Percentiles rank a stretch among this genome's conserved stretches.
Conservation (phyloP, 1,140 invertebrate genomes). For the Zaprionus davidi region DNA sequence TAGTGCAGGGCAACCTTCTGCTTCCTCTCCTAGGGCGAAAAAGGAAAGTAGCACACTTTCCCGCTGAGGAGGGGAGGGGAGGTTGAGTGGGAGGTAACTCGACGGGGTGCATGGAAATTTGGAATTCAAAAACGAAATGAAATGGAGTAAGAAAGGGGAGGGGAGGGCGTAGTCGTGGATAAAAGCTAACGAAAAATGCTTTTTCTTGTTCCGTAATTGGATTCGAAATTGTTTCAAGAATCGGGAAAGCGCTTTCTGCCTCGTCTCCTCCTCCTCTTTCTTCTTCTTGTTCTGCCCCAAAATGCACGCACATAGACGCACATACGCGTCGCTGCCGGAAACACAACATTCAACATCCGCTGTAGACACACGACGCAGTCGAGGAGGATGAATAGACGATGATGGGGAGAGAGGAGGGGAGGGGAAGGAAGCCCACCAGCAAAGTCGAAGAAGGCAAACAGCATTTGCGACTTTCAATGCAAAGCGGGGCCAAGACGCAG, state of each 20-base stretch:
- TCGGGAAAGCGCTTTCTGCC: conserved; percentile 33
- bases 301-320: conserved; percentile 44
- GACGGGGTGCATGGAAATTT: conserved; percentile 63
- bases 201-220: conserved; percentile 76
- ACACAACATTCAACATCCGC: conserved; percentile 73
- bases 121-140: conserved; percentile 86
- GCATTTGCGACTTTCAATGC: conserved; percentile 45
- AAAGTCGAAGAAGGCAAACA: conserved; percentile 59
- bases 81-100: conserved; percentile 21
- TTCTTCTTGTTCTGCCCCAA: conserved; percentile 27
- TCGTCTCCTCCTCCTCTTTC: background rate
- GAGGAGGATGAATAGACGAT: background rate
- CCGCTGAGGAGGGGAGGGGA: background rate
- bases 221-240: conserved; percentile 79
- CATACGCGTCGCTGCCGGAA: conserved; percentile 35
- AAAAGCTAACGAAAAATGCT: conserved; percentile 71
- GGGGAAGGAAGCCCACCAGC: conserved; percentile 6
- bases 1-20: background rate
- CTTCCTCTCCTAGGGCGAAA: background rate
- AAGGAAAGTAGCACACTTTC: conserved; percentile 45
- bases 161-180: conserved; percentile 22
- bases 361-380: conserved; percentile 26
- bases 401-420: background rate
- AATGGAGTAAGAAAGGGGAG: conserved; percentile 85
- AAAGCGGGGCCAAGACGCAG: conserved; percentile 33